Evolutionary conservation across 2,888 invertebrate species (phyloP).

Genomic region (Octodonta nipae): DNA sequence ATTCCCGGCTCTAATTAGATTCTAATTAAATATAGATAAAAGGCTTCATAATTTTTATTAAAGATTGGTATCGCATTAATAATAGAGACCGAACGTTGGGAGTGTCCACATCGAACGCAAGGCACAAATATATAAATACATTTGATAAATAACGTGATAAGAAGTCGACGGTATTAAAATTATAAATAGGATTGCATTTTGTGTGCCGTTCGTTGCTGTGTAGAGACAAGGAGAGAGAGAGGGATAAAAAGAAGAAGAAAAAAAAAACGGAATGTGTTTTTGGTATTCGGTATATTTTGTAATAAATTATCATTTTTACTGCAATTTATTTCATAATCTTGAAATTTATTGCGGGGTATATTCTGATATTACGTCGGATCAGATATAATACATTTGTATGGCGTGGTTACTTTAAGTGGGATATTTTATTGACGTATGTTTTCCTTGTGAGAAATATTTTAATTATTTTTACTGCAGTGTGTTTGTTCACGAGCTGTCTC

Average conservation of each 20-base stretch:
- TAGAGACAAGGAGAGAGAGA: too few species aligned
- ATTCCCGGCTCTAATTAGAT: too few species aligned
- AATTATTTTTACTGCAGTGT: too few species aligned
- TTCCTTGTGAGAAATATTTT: too few species aligned
- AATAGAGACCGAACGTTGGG: constrained; percentile 22
- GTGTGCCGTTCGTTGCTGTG: too few species aligned
- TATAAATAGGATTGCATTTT: constrained; percentile 27
- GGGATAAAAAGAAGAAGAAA: too few species aligned
- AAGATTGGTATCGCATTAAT: constrained; percentile 35
- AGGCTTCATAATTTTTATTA: constrained; percentile 31
- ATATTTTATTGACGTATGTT: too few species aligned
- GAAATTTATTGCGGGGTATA: constrained; percentile 37
- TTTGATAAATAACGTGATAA: constrained; percentile 21
- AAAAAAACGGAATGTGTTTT: too few species aligned
- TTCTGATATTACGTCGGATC: constrained; percentile 36
- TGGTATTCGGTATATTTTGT: constrained; percentile 35
- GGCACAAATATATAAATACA: constrained; percentile 20
- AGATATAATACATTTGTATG: constrained; percentile 36
- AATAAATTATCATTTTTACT: constrained; percentile 38
- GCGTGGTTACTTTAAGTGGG: too few species aligned
- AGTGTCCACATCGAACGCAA: too few species aligned
- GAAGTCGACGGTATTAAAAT: constrained; percentile 24
- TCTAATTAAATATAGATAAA: constrained; percentile 27
- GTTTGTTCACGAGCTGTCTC: too few species aligned
- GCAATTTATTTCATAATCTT: constrained; percentile 36